Percentiles rank a stretch among this genome's conserved stretches.
These are phyloP conservation scores for Phalacrocorax aristotelis DNA, from an alignment of 2,113 vertebrate species.

Conservation along the genomic window DNA sequence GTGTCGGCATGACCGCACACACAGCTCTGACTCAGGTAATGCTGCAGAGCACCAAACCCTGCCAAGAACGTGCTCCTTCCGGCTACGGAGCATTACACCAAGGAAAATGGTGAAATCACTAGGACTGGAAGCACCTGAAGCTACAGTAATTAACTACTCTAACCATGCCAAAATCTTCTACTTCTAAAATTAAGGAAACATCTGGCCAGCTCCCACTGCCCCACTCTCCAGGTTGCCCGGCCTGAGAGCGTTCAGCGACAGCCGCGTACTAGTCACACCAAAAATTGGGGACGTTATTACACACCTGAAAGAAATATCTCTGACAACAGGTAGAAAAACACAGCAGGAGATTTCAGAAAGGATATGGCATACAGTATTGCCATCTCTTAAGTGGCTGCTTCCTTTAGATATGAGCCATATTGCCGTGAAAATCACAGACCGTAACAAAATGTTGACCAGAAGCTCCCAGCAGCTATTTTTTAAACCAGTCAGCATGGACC, in stretches of 20 bases:
- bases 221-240: background rate
- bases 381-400: background rate
- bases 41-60: background rate
- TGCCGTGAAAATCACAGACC: background rate
- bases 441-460: background rate
- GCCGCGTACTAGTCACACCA: background rate
- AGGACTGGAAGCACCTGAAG: background rate
- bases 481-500: background rate
- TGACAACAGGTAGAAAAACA: background rate
- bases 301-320: background rate
- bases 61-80: background rate
- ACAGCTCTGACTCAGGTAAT: background rate
- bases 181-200: background rate
- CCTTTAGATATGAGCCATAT: background rate
- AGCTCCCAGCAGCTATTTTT: background rate
- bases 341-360: background rate
- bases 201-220: background rate
- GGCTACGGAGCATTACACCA: background rate
- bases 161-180: background rate
- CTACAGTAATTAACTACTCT: background rate
- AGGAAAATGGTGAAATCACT: background rate
- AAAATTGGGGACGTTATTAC: background rate
- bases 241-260: fast-evolving
- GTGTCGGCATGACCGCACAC: background rate
- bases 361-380: background rate